phyloP scores from a whole-genome alignment of 2,888 invertebrate genomes.

The Spicauda simplicius region DNA sequence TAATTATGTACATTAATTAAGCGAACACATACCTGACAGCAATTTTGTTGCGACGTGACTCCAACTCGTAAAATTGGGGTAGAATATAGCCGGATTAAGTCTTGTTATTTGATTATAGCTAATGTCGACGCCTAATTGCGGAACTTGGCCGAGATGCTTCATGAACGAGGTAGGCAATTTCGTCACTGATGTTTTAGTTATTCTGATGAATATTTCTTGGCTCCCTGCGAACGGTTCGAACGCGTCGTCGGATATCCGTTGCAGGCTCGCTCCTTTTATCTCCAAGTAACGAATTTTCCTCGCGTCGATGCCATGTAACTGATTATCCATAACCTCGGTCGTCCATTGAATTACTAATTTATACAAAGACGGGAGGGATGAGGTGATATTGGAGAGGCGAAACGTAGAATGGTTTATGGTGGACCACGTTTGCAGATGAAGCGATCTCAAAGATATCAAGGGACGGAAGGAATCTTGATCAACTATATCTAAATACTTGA shows the following conservation, averaged over 20 bases:
- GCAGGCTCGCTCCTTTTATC: slow-evolving; percentile 90
- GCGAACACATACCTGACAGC: slow-evolving; percentile 87
- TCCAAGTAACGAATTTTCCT: slow-evolving; percentile 92
- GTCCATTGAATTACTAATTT: slow-evolving; percentile 91
- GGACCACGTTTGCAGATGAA: slow-evolving; percentile 90
- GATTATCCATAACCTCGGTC: slow-evolving; percentile 89
- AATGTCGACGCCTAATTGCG: slow-evolving; percentile 92
- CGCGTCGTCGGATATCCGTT: slow-evolving; percentile 90
- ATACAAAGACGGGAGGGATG: slow-evolving; percentile 89
- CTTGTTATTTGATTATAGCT: slow-evolving; percentile 92
- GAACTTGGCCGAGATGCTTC: slow-evolving; percentile 90
- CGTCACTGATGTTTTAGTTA: slow-evolving; percentile 90
- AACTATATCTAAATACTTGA: slow-evolving; percentile 89
- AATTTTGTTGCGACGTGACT: slow-evolving; percentile 94
- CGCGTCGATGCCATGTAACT: slow-evolving; percentile 90
- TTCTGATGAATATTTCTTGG: slow-evolving; percentile 90
- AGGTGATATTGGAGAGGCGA: slow-evolving; percentile 89
- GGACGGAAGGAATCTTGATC: slow-evolving; percentile 91
- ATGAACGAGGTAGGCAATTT: slow-evolving; percentile 93
- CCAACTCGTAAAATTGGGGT: slow-evolving; percentile 94
- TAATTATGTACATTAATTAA: slow-evolving; percentile 31
- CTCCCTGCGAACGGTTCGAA: slow-evolving; percentile 90
- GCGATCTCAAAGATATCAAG: slow-evolving; percentile 88
- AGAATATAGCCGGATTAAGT: slow-evolving; percentile 93
- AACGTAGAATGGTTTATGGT: slow-evolving; percentile 88